A percentile compares a stretch with the other conserved stretches of the same genome.
Conservation (phyloP, 30 jellyfish, hydroid and myxozoan species). For the Aurelia sp. region DNA sequence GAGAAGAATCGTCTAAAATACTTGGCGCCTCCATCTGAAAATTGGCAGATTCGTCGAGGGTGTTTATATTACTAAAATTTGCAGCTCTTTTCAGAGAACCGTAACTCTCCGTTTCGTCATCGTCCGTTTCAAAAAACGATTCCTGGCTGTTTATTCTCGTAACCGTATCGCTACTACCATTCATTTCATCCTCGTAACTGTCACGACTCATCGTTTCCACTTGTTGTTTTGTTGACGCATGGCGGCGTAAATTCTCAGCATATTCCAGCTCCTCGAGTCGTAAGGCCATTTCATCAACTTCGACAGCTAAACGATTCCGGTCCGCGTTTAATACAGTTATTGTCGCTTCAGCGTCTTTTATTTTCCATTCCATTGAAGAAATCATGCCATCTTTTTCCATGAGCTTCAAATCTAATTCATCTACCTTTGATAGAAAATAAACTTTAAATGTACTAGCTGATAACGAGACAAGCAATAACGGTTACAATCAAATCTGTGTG, state of each 20-base stretch:
- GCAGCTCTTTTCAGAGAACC: conserved; percentile 69
- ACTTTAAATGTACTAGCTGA: too few species aligned
- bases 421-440: conserved; percentile 1
- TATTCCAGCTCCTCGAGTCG: conserved; percentile 76
- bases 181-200: conserved; percentile 45
- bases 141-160: conserved; percentile 24
- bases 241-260: conserved; percentile 25
- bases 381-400: conserved; percentile 60
- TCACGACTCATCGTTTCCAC: conserved; percentile 21
- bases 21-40: conserved; percentile 5
- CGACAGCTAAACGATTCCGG: conserved; percentile 76
- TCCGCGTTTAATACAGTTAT: conserved; percentile 64
- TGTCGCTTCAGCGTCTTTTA: conserved; percentile 73
- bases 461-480: too few species aligned
- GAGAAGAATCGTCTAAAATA: too few species aligned
- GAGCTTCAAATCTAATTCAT: conserved; percentile 10
- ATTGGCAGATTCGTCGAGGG: conserved; percentile 63
- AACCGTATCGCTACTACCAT: conserved; percentile 14
- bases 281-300: conserved; percentile 76
- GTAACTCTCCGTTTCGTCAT: conserved; percentile 32
- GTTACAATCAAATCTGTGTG: too few species aligned
- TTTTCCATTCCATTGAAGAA: conserved; percentile 54
- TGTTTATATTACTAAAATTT: conserved; percentile 62
- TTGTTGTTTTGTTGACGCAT: not conserved
- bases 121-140: conserved; percentile 30